A percentile compares a stretch with the other conserved stretches of the same genome.
These are phyloP conservation scores for Spermophilus dauricus DNA, from an alignment of 2,113 vertebrate genomes.

Conservation along the genomic window DNA sequence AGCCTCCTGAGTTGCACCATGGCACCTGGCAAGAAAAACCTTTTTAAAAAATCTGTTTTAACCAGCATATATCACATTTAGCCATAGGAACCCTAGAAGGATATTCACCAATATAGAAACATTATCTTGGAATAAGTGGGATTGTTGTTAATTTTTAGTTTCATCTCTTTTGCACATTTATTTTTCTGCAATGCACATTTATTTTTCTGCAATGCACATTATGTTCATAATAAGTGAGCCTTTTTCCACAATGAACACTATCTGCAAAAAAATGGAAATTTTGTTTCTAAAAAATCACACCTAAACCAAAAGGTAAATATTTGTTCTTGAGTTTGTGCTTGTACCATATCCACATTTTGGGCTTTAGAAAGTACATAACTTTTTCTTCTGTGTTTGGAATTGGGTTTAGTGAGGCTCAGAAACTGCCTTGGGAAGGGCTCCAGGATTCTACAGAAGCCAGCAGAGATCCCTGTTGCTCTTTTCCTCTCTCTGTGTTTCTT, in stretches of 20 bases:
- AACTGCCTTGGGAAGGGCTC: neutral
- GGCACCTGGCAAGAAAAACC: too few species aligned
- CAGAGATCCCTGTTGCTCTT: neutral
- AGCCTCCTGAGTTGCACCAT: too few species aligned
- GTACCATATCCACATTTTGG: neutral
- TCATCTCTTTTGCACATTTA: conserved; percentile 6
- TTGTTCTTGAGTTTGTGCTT: neutral
- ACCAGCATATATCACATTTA: neutral
- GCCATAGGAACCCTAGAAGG: neutral
- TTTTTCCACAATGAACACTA: neutral
- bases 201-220: neutral
- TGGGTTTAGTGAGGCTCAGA: neutral
- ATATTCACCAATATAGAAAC: neutral
- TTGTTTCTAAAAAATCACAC: conserved; percentile 12
- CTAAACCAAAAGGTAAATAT: conserved; percentile 4
- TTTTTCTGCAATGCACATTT: neutral
- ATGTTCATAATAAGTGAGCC: neutral
- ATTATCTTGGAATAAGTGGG: neutral
- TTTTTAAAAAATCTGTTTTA: neutral
- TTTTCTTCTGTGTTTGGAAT: neutral
- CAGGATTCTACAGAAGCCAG: neutral
- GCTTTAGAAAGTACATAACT: neutral
- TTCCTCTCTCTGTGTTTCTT: neutral
- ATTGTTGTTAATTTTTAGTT: conserved; percentile 4
- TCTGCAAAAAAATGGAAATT: neutral